phyloP scores from a whole-genome alignment of 2,113 vertebrate genomes.

The Strix uralensis region DNA sequence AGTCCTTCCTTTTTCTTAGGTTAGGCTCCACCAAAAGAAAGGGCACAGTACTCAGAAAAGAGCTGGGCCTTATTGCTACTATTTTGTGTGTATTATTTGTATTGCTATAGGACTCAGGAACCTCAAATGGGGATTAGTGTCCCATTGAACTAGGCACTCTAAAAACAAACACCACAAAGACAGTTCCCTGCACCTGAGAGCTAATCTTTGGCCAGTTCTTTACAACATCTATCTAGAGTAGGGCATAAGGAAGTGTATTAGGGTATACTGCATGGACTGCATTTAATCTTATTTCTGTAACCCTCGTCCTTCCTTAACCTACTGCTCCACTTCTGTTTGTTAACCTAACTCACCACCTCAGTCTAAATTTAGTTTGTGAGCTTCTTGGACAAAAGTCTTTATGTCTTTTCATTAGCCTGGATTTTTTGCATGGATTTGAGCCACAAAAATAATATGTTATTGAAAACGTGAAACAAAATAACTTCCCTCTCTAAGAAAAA shows the following conservation, averaged over 20 bases:
- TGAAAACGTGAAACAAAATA: slow-evolving; percentile 33
- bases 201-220: neutral
- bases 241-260: neutral
- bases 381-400: neutral
- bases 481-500: neutral
- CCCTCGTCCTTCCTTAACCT: neutral
- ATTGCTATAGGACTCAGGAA: neutral
- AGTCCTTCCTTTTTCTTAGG: neutral
- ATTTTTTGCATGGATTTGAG: neutral
- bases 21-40: neutral
- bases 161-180: neutral
- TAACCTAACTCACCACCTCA: neutral
- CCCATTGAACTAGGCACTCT: neutral
- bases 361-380: neutral
- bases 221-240: neutral
- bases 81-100: neutral
- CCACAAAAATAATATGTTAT: neutral
- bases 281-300: neutral
- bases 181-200: neutral
- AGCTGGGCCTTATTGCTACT: neutral
- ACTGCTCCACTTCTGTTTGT: neutral
- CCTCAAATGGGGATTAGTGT: neutral
- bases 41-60: neutral
- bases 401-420: neutral
- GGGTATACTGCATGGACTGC: neutral